Evolutionary conservation across 2,888 invertebrate genomes (phyloP).

Genomic region (Oasisia sp.): DNA sequence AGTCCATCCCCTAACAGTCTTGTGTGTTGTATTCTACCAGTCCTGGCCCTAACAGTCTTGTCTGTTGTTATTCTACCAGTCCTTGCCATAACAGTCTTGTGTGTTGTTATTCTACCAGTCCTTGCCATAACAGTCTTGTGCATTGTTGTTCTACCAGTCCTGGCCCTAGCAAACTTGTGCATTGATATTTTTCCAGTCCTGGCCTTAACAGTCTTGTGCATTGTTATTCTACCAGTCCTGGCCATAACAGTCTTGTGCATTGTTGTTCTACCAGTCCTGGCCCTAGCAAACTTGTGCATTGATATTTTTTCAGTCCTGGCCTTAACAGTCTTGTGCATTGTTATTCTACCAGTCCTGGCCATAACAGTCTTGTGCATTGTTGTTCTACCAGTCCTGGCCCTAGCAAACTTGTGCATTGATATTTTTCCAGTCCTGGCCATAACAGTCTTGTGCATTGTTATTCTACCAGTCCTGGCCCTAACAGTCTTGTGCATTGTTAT

Average conservation of each 20-base stretch:
- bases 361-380: slow-evolving; percentile 82
- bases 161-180: too few species aligned
- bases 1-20: slow-evolving; percentile 87
- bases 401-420: slow-evolving; percentile 80
- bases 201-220: slow-evolving; percentile 88
- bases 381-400: slow-evolving; percentile 74
- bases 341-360: slow-evolving; percentile 71
- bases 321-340: too few species aligned
- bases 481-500: background rate
- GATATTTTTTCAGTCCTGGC: too few species aligned
- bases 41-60: slow-evolving; percentile 87
- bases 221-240: slow-evolving; percentile 66
- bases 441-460: slow-evolving; percentile 78
- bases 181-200: slow-evolving; percentile 60
- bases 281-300: slow-evolving; percentile 83
- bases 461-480: too few species aligned
- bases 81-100: slow-evolving; percentile 89
- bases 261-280: slow-evolving; percentile 68
- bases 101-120: slow-evolving; percentile 43
- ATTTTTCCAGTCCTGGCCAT: slow-evolving; percentile 73
- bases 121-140: slow-evolving; percentile 89
- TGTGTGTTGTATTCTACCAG: slow-evolving; percentile 58
- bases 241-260: slow-evolving; percentile 85
- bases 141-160: too few species aligned
- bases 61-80: slow-evolving; percentile 54